A percentile compares a stretch with the other conserved stretches of the same genome.
These are phyloP conservation scores for Colletes gigas DNA, from an alignment of 1,140 invertebrate species.

Conservation along the genomic window DNA sequence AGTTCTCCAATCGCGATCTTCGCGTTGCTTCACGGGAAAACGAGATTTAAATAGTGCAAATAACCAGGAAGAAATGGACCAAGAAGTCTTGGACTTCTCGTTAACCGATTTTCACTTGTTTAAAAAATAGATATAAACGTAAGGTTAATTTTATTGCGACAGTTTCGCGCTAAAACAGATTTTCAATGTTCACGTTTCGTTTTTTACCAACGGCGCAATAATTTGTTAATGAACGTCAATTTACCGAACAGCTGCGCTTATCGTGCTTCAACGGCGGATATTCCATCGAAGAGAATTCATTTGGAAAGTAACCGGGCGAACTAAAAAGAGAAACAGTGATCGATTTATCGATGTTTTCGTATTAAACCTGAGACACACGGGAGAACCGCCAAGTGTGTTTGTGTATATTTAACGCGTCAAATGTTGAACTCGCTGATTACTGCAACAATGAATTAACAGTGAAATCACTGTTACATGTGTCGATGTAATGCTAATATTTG, in stretches of 20 bases:
- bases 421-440: not conserved
- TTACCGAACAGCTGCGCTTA: not conserved
- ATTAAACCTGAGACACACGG: conserved; percentile 23
- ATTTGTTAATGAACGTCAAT: conserved; percentile 19
- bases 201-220: not conserved
- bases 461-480: no score
- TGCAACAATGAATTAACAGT: no score
- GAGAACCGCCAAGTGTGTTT: conserved; percentile 20
- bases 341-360: conserved; percentile 58
- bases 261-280: not conserved
- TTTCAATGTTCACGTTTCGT: not conserved
- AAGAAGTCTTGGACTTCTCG: no score
- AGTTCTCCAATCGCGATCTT: no score
- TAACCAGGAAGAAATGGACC: no score
- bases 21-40: no score
- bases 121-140: no score
- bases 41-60: no score
- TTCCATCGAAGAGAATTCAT: conserved; percentile 18
- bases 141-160: no score
- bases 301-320: conserved; percentile 18
- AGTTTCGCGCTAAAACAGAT: no score
- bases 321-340: conserved; percentile 39
- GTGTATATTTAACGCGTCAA: conserved; percentile 37
- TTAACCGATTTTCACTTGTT: no score
- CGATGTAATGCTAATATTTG: no score